Conservation (phyloP, 2,113 vertebrate species). For the Hiodon tergisus region DNA sequence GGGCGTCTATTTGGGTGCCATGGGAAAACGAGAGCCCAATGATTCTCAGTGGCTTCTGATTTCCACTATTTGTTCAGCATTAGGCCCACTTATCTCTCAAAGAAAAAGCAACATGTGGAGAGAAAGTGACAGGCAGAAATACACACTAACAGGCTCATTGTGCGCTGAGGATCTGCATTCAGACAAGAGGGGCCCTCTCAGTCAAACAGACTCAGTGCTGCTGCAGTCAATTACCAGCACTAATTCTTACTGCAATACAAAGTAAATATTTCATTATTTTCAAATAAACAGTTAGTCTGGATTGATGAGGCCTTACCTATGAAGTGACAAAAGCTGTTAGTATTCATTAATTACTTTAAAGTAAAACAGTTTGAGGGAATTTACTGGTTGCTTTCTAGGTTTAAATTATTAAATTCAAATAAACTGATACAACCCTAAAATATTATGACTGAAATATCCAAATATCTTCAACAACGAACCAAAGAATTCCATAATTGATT, state of each 20-base stretch:
- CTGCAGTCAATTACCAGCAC: slow-evolving; percentile 97
- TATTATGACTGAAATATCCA: background rate
- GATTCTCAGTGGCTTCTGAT: slow-evolving; percentile 99
- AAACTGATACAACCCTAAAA: background rate
- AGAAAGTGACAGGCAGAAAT: slow-evolving; percentile 95
- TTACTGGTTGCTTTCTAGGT: background rate
- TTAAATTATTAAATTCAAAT: background rate
- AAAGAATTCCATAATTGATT: slow-evolving; percentile 1
- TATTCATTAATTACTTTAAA: slow-evolving; percentile 43
- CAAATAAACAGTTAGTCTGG: slow-evolving; percentile 98
- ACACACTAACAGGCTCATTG: slow-evolving; percentile 83
- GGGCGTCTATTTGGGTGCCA: slow-evolving; percentile 90
- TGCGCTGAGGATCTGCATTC: slow-evolving; percentile 86
- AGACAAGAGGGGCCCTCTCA: slow-evolving; percentile 86
- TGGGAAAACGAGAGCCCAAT: slow-evolving; percentile 97
- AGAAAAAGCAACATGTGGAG: slow-evolving; percentile 98
- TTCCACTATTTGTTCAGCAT: slow-evolving; percentile 99
- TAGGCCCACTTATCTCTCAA: slow-evolving; percentile 98
- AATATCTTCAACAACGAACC: background rate
- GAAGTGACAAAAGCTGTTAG: slow-evolving; percentile 52
- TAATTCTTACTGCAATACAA: slow-evolving; percentile 98
- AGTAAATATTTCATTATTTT: slow-evolving; percentile 99
- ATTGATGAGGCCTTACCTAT: slow-evolving; percentile 88
- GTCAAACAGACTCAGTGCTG: slow-evolving; percentile 73
- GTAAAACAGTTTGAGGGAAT: slow-evolving; percentile 11